Base-by-base conservation (phyloP, 2,888 invertebrate species). In the Philaethria dido region DNA sequence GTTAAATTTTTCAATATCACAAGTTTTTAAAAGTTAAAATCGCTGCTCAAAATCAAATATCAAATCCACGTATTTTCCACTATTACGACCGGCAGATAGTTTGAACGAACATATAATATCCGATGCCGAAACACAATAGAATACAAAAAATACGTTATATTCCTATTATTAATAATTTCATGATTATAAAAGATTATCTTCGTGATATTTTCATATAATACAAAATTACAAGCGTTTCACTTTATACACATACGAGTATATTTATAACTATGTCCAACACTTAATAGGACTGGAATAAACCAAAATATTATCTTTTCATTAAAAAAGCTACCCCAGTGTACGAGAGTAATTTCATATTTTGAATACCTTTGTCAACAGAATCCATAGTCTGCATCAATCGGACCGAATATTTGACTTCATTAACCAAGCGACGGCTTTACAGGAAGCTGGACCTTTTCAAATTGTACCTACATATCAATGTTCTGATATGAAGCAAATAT, bases 401-500 rank as follows among this genome's bases (percentile, higher is more conserved):
- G 60, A 60, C 60, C 60, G 33, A 60, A 60, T 33, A 45, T 60
- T 60, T 45, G 45, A 45, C 25, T 47, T 60, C 45, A 45, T 60
- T 33, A 60, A 60, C 60, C 29, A 39, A 57, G 11, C 57, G 47
- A 33, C 45, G 29, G 45, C 11, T 47, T 45, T 47, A 45, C 45
- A 33, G 45, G 29, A 45, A 36, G 14, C 42, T 60, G 18, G 25
- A 45, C 18, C 29, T 47, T 33, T 60, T 60, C 18, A 60, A 45
- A 45, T 29, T 44, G 5, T 59, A 44, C 36, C 16, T 36, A 20
- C 14, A 59, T 42, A 44, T n/a, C 16, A 44, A 59, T 13, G 16
- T 44, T 60, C 11, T 50, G 6, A 29, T n/a, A 45, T 60, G 73
- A 74, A 72, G 74, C 73, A 72, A 73, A 74, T 69, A 65, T 50